phyloP scores from a whole-genome alignment of 53 echinoderm and acorn worm genomes.

The Crossaster papposus region DNA sequence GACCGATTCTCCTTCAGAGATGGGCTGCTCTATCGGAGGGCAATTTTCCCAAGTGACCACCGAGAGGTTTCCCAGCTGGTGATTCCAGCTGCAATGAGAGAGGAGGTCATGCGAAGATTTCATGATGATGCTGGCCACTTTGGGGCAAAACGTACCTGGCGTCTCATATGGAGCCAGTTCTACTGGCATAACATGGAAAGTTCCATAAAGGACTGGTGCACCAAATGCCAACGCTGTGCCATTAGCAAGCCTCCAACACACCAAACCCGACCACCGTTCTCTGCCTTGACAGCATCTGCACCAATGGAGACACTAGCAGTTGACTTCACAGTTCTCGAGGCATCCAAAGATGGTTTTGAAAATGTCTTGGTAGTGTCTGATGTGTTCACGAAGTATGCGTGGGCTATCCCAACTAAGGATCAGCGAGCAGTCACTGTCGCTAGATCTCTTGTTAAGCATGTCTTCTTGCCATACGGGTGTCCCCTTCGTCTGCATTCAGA shows the following conservation, averaged over 20 bases:
- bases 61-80: neutral
- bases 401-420: too few relatives aligned
- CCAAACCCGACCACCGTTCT: too few relatives aligned
- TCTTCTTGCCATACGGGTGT: constrained; percentile 39
- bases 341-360: too few relatives aligned
- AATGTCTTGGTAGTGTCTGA: too few relatives aligned
- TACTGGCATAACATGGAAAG: constrained; percentile 20
- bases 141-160: constrained; percentile 31
- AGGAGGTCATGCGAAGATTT: neutral
- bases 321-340: too few relatives aligned
- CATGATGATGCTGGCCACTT: too few relatives aligned
- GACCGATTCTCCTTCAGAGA: constrained; percentile 5
- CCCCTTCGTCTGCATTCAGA: constrained; percentile 53
- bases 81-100: neutral
- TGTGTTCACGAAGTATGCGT: too few relatives aligned
- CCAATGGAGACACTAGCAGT: too few relatives aligned
- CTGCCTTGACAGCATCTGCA: too few relatives aligned
- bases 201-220: constrained; percentile 3
- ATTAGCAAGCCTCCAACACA: too few relatives aligned
- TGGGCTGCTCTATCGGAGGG: neutral
- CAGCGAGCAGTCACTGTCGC: too few relatives aligned
- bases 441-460: constrained; percentile 29
- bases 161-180: neutral
- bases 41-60: neutral
- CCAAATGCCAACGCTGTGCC: constrained; percentile 38